These are phyloP conservation scores for Caranx melampygus DNA, from an alignment of 2,113 vertebrate species.

Conservation along the genomic window DNA sequence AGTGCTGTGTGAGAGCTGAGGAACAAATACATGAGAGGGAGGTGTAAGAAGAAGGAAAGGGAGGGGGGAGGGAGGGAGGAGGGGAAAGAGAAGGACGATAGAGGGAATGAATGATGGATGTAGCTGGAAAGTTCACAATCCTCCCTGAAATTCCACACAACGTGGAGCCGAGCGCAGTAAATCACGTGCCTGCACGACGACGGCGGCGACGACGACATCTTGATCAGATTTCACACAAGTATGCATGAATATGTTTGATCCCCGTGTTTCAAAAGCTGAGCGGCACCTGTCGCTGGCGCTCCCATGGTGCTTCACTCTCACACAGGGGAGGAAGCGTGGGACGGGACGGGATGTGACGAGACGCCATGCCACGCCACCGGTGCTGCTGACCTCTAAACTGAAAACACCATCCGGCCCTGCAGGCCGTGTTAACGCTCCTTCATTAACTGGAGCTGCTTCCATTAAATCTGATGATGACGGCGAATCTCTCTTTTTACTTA, in stretches of 20 bases:
- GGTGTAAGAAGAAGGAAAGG: neutral
- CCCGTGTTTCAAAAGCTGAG: slow-evolving; percentile 30
- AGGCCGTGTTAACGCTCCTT: slow-evolving; percentile 5
- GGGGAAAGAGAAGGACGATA: neutral
- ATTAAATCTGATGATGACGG: slow-evolving; percentile 22
- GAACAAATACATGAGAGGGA: slow-evolving; percentile 21
- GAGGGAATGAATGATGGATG: slow-evolving; percentile 26
- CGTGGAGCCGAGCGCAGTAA: slow-evolving; percentile 6
- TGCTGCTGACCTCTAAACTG: neutral
- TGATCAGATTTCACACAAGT: slow-evolving; percentile 33
- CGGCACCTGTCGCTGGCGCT: neutral
- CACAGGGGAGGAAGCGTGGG: neutral
- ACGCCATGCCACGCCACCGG: too few species aligned
- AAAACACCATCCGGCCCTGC: slow-evolving; percentile 1
- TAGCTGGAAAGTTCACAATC: slow-evolving; percentile 38
- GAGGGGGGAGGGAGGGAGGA: neutral
- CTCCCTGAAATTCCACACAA: slow-evolving; percentile 63
- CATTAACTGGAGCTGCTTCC: slow-evolving; percentile 13
- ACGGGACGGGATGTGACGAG: neutral
- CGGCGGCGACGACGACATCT: slow-evolving; percentile 24
- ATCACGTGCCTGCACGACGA: neutral
- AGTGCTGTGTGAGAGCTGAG: slow-evolving; percentile 38
- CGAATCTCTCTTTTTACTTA: neutral
- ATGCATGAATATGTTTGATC: slow-evolving; percentile 39
- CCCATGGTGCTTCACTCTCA: slow-evolving; percentile 5